These are phyloP conservation scores for Brachylomia viminalis DNA, from an alignment of 2,888 invertebrate species.

Conservation along the genomic window DNA sequence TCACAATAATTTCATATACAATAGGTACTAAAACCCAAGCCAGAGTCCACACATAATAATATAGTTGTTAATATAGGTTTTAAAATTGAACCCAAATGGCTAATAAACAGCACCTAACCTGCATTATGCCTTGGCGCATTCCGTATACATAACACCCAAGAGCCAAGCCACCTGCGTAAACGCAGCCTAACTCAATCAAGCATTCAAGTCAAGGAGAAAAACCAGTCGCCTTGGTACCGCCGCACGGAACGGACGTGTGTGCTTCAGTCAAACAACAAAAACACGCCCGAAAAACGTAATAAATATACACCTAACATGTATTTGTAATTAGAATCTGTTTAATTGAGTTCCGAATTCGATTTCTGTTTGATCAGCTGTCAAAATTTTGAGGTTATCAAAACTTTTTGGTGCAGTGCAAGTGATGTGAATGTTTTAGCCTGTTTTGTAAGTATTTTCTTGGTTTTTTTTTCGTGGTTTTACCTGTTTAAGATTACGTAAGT, in stretches of 20 bases:
- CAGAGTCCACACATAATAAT: neutral
- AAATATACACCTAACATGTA: slow-evolving; percentile 55
- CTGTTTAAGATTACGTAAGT: slow-evolving; percentile 61
- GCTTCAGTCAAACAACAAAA: slow-evolving; percentile 44
- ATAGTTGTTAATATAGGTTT: slow-evolving; percentile 22
- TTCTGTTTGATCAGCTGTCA: slow-evolving; percentile 77
- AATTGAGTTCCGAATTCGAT: slow-evolving; percentile 37
- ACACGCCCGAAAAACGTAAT: slow-evolving; percentile 43
- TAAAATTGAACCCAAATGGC: slow-evolving; percentile 28
- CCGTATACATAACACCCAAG: slow-evolving; percentile 49
- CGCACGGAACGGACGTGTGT: slow-evolving; percentile 66
- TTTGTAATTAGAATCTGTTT: slow-evolving; percentile 48
- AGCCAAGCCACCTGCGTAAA: slow-evolving; percentile 71
- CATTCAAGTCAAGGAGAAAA: slow-evolving; percentile 68
- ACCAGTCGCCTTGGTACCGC: slow-evolving; percentile 72
- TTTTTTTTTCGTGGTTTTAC: slow-evolving; percentile 51
- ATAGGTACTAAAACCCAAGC: slow-evolving; percentile 4
- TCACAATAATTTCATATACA: neutral
- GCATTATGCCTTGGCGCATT: slow-evolving; percentile 43
- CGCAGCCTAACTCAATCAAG: slow-evolving; percentile 76
- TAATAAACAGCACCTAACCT: slow-evolving; percentile 27
- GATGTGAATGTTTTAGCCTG: slow-evolving; percentile 54
- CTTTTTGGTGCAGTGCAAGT: slow-evolving; percentile 57
- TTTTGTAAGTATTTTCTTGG: slow-evolving; percentile 51
- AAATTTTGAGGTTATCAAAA: slow-evolving; percentile 68